Base-by-base conservation (phyloP, 2,888 invertebrate species). In the Malthinus seriepunctatus region DNA sequence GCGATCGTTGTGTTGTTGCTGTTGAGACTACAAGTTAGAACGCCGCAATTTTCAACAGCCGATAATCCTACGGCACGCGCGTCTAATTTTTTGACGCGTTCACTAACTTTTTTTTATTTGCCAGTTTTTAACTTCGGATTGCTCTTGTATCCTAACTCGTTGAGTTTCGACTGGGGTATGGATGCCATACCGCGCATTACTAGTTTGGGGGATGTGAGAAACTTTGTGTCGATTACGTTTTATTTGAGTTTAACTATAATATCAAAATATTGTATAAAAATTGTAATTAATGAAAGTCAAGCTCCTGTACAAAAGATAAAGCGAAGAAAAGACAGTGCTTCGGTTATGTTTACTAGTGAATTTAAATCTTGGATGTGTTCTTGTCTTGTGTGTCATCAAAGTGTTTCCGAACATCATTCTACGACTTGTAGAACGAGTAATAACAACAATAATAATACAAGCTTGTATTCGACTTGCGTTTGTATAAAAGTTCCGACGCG, bases 81-180 rank as follows among this genome's bases (percentile, higher is more conserved):
- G 68, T 86, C 90, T 45, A 90, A 89, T 51, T 77, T 89, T 46
- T 79, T 92, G 69, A 92, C 93, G 38, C 86, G 97, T 65, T 83
- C 91, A 56, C 85, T 95, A 72, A 97, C 97, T 50, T 97, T 96
- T 80, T 83, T 90, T 65, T 95, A 95, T 78, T 86, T 98, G 69
- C 97, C 97, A 37, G 89, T 91, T 42, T 90, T 94, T 75, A 97
- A 97, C 80, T 88, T 95, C 72, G 87, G 88, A 78, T 86, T 97
- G 72, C 82, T 97, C 60, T 77, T 97, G 37, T 93, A 88, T 77
- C 97, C 97, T 5, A 86, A 86, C 69, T 88, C 89, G 67, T 83
- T 98, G 53, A 96, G 96, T 78, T 98, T 97, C 81, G 97, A 98
- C 80, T 98, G 97, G 98, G 96, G 97, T 23, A 97, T 98, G 97